These are phyloP conservation scores for Aspiorhynchus laticeps DNA, from an alignment of 2,113 vertebrate species.

Conservation along the genomic window DNA sequence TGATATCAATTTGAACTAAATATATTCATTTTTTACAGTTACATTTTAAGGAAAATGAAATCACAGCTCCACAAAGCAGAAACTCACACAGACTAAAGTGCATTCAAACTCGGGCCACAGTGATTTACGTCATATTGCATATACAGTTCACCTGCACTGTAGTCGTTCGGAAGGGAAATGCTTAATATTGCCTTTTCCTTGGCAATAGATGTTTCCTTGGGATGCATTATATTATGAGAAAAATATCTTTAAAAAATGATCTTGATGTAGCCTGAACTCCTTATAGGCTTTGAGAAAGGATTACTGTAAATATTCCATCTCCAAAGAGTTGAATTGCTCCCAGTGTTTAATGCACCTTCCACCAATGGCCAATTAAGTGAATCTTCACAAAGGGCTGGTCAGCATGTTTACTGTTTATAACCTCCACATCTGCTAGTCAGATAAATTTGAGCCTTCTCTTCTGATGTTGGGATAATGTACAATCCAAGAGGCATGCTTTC, in stretches of 20 bases:
- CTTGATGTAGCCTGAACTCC: slow-evolving; percentile 20
- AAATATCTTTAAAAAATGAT: background rate
- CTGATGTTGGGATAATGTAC: background rate
- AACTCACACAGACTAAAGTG: slow-evolving; percentile 54
- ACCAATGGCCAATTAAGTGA: slow-evolving; percentile 3
- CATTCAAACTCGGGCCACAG: slow-evolving; percentile 48
- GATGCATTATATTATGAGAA: background rate
- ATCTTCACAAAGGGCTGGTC: slow-evolving; percentile 17
- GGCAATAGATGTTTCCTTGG: background rate
- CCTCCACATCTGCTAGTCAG: background rate
- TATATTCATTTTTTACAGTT: slow-evolving; percentile 36
- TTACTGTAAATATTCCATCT: slow-evolving; percentile 5
- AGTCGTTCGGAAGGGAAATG: slow-evolving; percentile 9
- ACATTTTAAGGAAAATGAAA: slow-evolving; percentile 41
- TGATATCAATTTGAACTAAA: slow-evolving; percentile 22
- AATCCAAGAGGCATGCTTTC: slow-evolving; percentile 26
- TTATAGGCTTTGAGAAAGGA: background rate
- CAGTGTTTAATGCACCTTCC: slow-evolving; percentile 4
- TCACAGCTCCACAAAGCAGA: slow-evolving; percentile 48
- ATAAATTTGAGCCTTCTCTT: slow-evolving; percentile 25
- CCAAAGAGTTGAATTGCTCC: background rate
- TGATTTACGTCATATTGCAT: slow-evolving; percentile 25
- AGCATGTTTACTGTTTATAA: background rate
- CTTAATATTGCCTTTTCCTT: background rate
- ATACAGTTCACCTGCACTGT: slow-evolving; percentile 17